A percentile compares a stretch with the other conserved stretches of the same genome.
Conservation (phyloP, 2,113 vertebrate genomes). For the Pachyramphus minor region DNA sequence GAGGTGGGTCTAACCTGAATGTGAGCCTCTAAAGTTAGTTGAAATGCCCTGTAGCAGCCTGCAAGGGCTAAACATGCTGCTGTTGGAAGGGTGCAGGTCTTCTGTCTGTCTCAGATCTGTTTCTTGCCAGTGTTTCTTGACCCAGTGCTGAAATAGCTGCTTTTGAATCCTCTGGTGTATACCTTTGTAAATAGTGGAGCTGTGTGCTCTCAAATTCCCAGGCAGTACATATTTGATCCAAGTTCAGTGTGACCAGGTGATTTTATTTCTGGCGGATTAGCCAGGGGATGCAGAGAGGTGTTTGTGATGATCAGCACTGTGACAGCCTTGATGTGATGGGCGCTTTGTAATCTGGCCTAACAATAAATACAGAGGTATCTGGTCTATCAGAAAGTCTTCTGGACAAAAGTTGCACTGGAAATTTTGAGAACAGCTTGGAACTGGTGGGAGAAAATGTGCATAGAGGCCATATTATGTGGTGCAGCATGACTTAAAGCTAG, state of each 20-base stretch:
- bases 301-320: not conserved
- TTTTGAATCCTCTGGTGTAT: not conserved
- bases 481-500: not conserved
- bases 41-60: not conserved
- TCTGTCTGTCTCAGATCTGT: not conserved
- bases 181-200: not conserved
- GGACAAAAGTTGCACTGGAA: not conserved
- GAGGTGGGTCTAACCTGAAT: not conserved
- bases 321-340: not conserved
- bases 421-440: not conserved
- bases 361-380: not conserved
- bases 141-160: not conserved
- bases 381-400: not conserved
- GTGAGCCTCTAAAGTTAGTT: not conserved
- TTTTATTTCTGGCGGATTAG: not conserved
- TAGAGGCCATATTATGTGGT: accelerated
- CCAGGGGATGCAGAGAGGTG: not conserved
- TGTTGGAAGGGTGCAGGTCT: not conserved
- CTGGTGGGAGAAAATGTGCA: not conserved
- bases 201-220: not conserved
- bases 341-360: not conserved
- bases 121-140: not conserved
- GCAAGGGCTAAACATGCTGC: not conserved
- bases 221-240: not conserved
- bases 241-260: not conserved